These are phyloP conservation scores for Drosophila chauvacae DNA, from an alignment of 1,140 invertebrate species.

Conservation along the genomic window DNA sequence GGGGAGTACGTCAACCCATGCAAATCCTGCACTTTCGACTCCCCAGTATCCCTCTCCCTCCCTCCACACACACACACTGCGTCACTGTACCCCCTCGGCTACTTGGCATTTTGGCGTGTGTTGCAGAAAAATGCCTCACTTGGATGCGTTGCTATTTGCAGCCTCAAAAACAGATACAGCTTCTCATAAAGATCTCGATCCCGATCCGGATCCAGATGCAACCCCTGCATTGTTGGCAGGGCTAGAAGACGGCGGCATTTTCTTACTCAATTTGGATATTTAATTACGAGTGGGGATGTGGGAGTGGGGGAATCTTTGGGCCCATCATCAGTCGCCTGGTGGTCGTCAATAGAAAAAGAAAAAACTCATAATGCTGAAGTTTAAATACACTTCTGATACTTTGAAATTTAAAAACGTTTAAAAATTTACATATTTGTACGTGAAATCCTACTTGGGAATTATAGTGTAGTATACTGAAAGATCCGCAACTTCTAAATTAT, in stretches of 20 bases:
- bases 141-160: conserved; percentile 69
- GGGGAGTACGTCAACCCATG: conserved; percentile 41
- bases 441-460: neutral
- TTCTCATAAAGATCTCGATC: conserved; percentile 27
- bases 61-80: neutral
- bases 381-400: conserved; percentile 17
- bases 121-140: conserved; percentile 75
- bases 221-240: conserved; percentile 70
- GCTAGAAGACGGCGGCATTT: conserved; percentile 54
- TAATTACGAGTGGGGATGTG: conserved; percentile 50
- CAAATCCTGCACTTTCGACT: conserved; percentile 38
- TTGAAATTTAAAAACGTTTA: neutral
- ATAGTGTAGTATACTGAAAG: neutral
- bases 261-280: conserved; percentile 71
- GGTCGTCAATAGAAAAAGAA: conserved; percentile 29
- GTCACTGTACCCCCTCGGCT: conserved; percentile 1
- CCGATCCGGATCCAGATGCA: conserved; percentile 44
- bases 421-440: too few relatives aligned
- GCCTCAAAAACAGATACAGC: conserved; percentile 44
- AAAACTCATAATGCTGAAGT: neutral
- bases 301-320: neutral
- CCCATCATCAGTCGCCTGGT: conserved; percentile 29
- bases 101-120: conserved; percentile 71
- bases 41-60: neutral
- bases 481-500: neutral